Percentiles rank a stretch among this genome's conserved stretches.
Conservation (phyloP, 2,888 invertebrate genomes). For the Eristalis intricaria region DNA sequence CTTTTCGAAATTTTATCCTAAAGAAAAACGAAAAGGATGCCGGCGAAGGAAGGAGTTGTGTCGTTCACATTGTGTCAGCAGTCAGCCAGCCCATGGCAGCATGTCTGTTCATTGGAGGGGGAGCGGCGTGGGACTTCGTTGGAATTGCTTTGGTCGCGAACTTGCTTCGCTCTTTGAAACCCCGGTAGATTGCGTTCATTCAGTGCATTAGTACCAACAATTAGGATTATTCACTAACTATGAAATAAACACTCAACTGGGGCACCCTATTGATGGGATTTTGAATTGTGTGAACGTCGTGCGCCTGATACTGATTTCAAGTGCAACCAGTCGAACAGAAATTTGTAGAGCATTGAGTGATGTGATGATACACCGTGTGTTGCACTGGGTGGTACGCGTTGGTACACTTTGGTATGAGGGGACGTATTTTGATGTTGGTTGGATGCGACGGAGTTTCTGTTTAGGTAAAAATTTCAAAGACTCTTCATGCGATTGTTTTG, state of each 20-base stretch:
- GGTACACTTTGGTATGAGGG: too few relatives aligned
- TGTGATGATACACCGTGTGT: not conserved
- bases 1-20: constrained; percentile 64
- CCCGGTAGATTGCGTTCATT: constrained; percentile 62
- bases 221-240: not conserved
- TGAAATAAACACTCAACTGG: not conserved
- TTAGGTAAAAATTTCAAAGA: too few relatives aligned
- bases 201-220: constrained; percentile 43
- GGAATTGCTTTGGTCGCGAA: not conserved
- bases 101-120: not conserved
- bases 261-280: not conserved
- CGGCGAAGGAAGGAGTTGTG: not conserved
- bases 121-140: too few relatives aligned
- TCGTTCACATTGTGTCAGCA: not conserved
- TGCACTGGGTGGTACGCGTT: too few relatives aligned
- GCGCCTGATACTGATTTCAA: not conserved
- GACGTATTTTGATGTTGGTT: too few relatives aligned
- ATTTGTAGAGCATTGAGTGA: not conserved
- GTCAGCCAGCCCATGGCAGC: not conserved
- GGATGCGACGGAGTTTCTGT: too few relatives aligned
- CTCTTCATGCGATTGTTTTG: too few relatives aligned
- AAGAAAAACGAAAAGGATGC: not conserved
- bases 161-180: constrained; percentile 37
- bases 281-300: not conserved
- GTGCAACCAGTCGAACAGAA: not conserved